Evolutionary conservation across 2,888 invertebrate species (phyloP), one percentile per base, ranked within the genome.

Genomic region (Philereme transversata): DNA sequence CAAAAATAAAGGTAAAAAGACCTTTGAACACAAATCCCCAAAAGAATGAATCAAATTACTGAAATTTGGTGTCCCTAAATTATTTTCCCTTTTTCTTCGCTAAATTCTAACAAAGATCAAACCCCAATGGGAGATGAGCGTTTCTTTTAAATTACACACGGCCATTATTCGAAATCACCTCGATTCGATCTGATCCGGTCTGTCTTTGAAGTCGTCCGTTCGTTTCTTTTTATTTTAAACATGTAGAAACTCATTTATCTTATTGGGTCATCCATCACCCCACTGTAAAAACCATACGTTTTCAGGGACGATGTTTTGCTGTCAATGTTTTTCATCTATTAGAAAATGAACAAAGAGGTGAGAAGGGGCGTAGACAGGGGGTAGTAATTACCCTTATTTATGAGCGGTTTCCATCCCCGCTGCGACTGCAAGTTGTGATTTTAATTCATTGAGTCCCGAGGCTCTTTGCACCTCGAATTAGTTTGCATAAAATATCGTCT

Each of bases 381-480:
- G 70, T 70, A 73, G 83, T 88, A 89, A 90, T 90, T 88, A 86
- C 79, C 72, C 83, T 89, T 90, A 91, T 91, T 90, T 92, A 89
- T 91, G 86, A 84, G 87, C 86, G 87, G 87, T 86, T 81, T 83
- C 79, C 76, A 79, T 78, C 84, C 81, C 81, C 78, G 74, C 78
- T 83, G 80, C 83, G 84, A 85, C 82, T 89, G 88, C 88, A 89
- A 86, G 84, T 88, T 85, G 86, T 87, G 86, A 87, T 88, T 90
- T 89, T 88, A 89, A 90, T 88, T 89, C 86, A 88, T 90, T 84
- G 77, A 80, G 81, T 78, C 82, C 82, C 78, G 75, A 76, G 74
- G 85, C 87, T 86, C 86, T 90, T 88, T 88, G 87, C 89, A 88
- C 86, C 86, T 87, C 79, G 85, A 88, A 88, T 88, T 86, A 85